Conservation (phyloP, 2,888 invertebrate species). For the Lasioglossum leucozonium region DNA sequence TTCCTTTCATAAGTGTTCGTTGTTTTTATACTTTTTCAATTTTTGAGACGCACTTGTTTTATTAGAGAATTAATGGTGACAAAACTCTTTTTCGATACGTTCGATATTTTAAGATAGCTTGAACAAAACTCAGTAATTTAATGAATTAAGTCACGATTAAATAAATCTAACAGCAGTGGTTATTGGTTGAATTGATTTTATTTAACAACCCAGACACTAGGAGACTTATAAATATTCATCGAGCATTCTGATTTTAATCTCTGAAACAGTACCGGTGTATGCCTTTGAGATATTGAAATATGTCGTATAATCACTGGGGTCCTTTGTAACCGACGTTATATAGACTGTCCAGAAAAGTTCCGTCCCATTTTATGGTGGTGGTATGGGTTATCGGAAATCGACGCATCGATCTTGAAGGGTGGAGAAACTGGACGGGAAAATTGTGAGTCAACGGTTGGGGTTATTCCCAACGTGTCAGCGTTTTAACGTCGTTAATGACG, state of each 20-base stretch:
- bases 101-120: neutral
- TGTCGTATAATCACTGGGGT: slow-evolving; percentile 54
- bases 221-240: neutral
- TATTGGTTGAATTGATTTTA: neutral
- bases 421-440: slow-evolving; percentile 65
- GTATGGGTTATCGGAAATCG: slow-evolving; percentile 76
- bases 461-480: slow-evolving; percentile 80
- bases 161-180: neutral
- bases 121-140: neutral
- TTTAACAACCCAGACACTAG: neutral
- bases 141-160: neutral
- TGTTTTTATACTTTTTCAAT: neutral
- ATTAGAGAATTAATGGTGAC: too few relatives aligned
- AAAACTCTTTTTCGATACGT: too few relatives aligned
- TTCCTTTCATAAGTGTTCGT: neutral
- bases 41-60: neutral
- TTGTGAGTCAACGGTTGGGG: slow-evolving; percentile 74
- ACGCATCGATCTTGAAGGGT: slow-evolving; percentile 77
- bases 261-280: neutral
- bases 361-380: slow-evolving; percentile 67
- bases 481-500: slow-evolving; percentile 80
- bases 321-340: slow-evolving; percentile 50
- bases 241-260: neutral
- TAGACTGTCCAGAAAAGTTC: slow-evolving; percentile 60
- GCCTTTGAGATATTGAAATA: slow-evolving; percentile 42